A percentile compares a stretch with the other conserved stretches of the same genome.
These are phyloP conservation scores for Euschistus heros DNA, from an alignment of 1,140 invertebrate species.

Conservation along the genomic window DNA sequence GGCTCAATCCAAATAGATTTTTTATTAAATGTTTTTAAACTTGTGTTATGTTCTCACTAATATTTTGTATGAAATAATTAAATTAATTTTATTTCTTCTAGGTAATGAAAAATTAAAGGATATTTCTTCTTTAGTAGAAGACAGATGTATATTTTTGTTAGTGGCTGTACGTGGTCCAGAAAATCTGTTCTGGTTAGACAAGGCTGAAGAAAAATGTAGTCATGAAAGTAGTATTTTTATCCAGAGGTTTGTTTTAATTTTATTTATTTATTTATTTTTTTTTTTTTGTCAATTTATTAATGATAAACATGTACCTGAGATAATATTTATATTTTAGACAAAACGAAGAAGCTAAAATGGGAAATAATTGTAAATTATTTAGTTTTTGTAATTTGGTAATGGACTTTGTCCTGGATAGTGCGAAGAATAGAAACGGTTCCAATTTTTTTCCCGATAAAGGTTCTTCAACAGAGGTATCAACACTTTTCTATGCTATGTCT, in stretches of 20 bases:
- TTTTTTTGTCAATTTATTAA: background rate
- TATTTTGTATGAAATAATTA: too few relatives aligned
- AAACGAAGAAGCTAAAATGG: background rate
- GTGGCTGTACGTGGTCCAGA: slow-evolving; percentile 33
- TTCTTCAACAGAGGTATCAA: slow-evolving; percentile 31
- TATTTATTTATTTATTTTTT: slow-evolving; percentile 2
- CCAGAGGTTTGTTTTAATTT: background rate
- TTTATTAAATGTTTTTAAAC: too few relatives aligned
- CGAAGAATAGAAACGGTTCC: slow-evolving; percentile 4
- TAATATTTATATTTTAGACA: background rate
- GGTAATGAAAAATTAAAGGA: background rate
- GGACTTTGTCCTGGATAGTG: slow-evolving; percentile 15
- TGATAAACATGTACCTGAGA: background rate
- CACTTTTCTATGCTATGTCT: slow-evolving; percentile 35
- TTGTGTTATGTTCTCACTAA: too few relatives aligned
- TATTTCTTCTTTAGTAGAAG: slow-evolving; percentile 20
- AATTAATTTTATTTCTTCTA: background rate
- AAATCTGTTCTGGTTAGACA: slow-evolving; percentile 23
- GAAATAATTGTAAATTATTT: slow-evolving; percentile 11
- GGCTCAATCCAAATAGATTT: background rate
- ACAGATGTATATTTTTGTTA: slow-evolving; percentile 37
- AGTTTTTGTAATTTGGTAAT: slow-evolving; percentile 20
- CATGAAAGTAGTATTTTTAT: slow-evolving; percentile 12
- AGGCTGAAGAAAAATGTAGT: slow-evolving; percentile 19
- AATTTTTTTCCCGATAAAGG: slow-evolving; percentile 14